phyloP scores from a whole-genome alignment of 2,113 vertebrate genomes.

The Verasper variegatus region DNA sequence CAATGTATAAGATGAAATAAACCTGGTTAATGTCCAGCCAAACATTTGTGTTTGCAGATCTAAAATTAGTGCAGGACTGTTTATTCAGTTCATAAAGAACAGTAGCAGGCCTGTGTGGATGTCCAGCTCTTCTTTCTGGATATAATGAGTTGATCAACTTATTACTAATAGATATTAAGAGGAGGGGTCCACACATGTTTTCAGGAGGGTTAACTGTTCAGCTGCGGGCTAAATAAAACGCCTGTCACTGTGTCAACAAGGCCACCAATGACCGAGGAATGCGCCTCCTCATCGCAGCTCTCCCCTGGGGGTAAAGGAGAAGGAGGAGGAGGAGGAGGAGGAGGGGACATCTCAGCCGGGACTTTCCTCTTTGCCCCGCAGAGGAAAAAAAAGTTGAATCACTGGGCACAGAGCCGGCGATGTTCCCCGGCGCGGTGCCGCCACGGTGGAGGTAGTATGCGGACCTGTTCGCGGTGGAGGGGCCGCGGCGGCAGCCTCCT shows the following conservation, averaged over 20 bases:
- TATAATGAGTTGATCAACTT: neutral
- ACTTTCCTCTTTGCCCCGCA: conserved; percentile 57
- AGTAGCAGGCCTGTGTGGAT: neutral
- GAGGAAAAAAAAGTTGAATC: conserved; percentile 10
- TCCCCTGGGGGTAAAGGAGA: conserved; percentile 41
- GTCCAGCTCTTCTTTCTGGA: too few relatives aligned
- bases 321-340: conserved; percentile 20
- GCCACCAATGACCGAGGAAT: conserved; percentile 62
- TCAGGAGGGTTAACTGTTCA: neutral
- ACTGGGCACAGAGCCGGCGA: conserved; percentile 44
- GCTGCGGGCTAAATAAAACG: conserved; percentile 10
- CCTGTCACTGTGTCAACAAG: conserved; percentile 29
- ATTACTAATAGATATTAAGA: neutral
- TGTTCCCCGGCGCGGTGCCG: conserved; percentile 49
- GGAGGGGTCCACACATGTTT: neutral
- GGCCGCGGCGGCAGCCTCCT: conserved; percentile 20
- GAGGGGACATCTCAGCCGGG: conserved; percentile 61
- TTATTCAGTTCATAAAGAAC: neutral
- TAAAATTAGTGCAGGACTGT: neutral
- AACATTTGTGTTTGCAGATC: neutral
- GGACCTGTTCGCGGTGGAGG: conserved; percentile 37
- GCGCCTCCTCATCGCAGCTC: conserved; percentile 62
- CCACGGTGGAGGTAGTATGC: conserved; percentile 59
- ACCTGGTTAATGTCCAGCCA: neutral
- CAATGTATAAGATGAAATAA: neutral